Conservation (phyloP, 2,113 vertebrate species). For the Phyllostomus discolor region DNA sequence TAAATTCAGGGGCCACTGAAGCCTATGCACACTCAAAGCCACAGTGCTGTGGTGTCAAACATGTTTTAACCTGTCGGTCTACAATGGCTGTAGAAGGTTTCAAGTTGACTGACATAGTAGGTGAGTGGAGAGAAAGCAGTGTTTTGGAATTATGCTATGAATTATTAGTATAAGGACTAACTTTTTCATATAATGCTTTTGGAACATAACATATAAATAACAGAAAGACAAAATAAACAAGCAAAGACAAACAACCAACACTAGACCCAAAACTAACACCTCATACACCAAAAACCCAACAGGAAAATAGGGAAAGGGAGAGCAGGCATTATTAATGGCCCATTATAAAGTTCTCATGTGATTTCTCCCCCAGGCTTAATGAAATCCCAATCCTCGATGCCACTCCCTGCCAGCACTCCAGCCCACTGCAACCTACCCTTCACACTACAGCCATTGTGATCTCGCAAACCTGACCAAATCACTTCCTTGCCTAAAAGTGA, state of each 20-base stretch:
- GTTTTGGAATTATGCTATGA: background rate
- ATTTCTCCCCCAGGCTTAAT: background rate
- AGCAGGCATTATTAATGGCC: background rate
- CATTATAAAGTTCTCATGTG: background rate
- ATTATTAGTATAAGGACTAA: background rate
- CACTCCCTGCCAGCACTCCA: background rate
- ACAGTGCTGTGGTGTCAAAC: background rate
- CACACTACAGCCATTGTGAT: background rate
- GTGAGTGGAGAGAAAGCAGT: background rate
- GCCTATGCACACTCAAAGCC: constrained; percentile 3
- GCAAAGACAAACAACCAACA: background rate
- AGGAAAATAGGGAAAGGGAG: background rate
- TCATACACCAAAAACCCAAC: background rate
- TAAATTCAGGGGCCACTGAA: background rate
- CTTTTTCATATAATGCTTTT: background rate
- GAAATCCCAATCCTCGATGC: background rate
- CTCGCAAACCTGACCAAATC: background rate
- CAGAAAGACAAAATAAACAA: background rate
- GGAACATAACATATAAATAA: background rate
- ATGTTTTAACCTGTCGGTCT: background rate
- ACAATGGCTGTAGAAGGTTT: background rate
- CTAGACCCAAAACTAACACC: too few species aligned
- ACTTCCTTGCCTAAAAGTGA: background rate
- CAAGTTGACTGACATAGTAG: background rate
- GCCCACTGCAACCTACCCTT: background rate